Evolutionary conservation across 2,113 vertebrate genomes (phyloP).

Genomic region (Brienomyrus brachyistius): DNA sequence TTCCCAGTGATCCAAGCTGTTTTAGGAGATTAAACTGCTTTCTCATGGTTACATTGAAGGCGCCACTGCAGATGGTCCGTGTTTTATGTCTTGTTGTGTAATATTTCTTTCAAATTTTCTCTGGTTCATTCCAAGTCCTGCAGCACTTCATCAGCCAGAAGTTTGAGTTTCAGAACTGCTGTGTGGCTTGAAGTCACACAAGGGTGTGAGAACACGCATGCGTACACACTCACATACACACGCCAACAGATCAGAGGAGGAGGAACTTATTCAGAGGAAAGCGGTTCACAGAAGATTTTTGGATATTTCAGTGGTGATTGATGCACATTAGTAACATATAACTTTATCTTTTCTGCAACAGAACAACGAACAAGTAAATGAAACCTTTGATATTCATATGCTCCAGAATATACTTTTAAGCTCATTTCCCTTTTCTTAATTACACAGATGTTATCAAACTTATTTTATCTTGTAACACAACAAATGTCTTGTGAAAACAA

Average conservation of each 20-base stretch:
- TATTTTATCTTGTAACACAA: not conserved
- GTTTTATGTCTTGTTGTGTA: not conserved
- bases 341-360: not conserved
- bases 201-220: not conserved
- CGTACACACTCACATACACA: not conserved
- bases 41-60: constrained; percentile 49
- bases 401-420: not conserved
- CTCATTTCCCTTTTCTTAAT: not conserved
- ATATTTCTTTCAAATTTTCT: not conserved
- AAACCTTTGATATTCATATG: not conserved
- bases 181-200: not conserved
- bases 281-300: not conserved
- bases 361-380: not conserved
- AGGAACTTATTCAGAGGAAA: not conserved
- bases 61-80: not conserved
- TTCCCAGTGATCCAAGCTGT: constrained; percentile 49
- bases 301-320: not conserved
- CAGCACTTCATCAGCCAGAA: not conserved
- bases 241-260: not conserved
- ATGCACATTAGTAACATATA: not conserved
- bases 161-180: constrained; percentile 18
- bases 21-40: constrained; percentile 64
- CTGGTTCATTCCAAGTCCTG: constrained; percentile 10
- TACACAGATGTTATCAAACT: not conserved
- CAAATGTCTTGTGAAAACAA: not conserved